phyloP scores from a whole-genome alignment of 2,797 vertebrate genomes.

The Todus mexicanus region DNA sequence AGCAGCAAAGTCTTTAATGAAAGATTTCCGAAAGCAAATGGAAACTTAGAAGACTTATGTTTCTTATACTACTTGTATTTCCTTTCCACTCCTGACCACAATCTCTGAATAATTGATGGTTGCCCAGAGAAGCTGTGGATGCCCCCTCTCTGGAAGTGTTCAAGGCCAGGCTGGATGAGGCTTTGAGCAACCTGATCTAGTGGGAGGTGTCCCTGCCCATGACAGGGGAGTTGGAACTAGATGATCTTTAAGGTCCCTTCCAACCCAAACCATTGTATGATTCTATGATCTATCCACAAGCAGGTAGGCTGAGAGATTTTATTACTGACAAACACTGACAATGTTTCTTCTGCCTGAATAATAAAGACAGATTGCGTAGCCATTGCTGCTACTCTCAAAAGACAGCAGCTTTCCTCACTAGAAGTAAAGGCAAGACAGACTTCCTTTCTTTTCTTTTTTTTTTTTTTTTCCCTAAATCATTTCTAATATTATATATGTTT shows the following conservation, averaged over 20 bases:
- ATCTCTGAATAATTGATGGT: too few species aligned
- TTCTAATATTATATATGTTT: not conserved
- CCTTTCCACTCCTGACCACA: not conserved
- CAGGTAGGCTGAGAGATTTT: not conserved
- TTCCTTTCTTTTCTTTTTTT: not conserved
- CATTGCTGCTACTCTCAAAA: not conserved
- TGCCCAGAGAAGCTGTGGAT: too few species aligned
- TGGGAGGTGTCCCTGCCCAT: too few species aligned
- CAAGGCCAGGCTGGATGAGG: too few species aligned
- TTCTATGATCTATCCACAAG: not conserved
- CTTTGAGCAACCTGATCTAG: too few species aligned
- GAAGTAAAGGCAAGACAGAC: not conserved
- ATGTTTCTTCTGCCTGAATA: not conserved
- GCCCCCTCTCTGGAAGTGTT: too few species aligned
- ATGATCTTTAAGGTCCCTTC: too few species aligned
- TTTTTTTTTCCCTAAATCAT: not conserved
- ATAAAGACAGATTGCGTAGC: not conserved
- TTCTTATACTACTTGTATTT: not conserved
- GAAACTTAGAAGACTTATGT: not conserved
- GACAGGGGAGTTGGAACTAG: too few species aligned
- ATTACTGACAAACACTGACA: not conserved
- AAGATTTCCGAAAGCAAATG: not conserved
- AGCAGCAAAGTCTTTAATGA: not conserved
- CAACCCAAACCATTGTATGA: too few species aligned
- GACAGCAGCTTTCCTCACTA: not conserved